These are phyloP conservation scores for Stratiolaelaps scimitus DNA, from an alignment of 1,140 invertebrate species.

Conservation along the genomic window DNA sequence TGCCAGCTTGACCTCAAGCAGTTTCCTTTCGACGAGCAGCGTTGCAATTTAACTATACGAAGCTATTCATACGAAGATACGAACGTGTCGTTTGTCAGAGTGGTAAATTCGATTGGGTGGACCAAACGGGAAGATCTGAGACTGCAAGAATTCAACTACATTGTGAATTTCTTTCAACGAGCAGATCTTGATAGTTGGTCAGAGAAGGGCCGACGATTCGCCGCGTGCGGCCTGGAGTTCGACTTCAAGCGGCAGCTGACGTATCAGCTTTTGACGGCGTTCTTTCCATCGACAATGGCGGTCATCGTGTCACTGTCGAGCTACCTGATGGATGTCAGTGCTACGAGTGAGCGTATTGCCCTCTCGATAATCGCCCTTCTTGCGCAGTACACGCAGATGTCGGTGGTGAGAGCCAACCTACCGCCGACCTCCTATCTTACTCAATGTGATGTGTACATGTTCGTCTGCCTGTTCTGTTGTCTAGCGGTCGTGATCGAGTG, in stretches of 20 bases:
- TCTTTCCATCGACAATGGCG: not conserved
- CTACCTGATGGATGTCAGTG: not conserved
- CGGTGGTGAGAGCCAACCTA: not conserved
- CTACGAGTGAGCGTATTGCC: conserved; percentile 3
- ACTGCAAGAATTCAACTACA: not conserved
- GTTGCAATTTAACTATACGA: not conserved
- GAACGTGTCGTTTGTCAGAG: not conserved
- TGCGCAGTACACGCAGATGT: not conserved
- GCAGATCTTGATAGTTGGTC: not conserved
- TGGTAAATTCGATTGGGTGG: not conserved
- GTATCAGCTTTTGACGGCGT: not conserved
- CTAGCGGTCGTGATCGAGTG: not conserved
- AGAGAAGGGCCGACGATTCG: not conserved
- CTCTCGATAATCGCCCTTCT: not conserved
- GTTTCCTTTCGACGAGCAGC: not conserved
- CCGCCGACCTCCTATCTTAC: conserved; percentile 6
- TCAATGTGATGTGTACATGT: not conserved
- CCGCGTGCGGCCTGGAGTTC: not conserved
- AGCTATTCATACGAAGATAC: not conserved
- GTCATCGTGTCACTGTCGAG: not conserved
- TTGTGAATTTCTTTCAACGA: not conserved
- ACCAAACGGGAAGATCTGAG: no score
- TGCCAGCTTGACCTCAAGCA: not conserved
- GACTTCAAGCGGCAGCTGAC: not conserved
- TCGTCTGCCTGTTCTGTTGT: not conserved